Conservation (phyloP, 2,113 vertebrate species). For the Ceuthmochares aereus region DNA sequence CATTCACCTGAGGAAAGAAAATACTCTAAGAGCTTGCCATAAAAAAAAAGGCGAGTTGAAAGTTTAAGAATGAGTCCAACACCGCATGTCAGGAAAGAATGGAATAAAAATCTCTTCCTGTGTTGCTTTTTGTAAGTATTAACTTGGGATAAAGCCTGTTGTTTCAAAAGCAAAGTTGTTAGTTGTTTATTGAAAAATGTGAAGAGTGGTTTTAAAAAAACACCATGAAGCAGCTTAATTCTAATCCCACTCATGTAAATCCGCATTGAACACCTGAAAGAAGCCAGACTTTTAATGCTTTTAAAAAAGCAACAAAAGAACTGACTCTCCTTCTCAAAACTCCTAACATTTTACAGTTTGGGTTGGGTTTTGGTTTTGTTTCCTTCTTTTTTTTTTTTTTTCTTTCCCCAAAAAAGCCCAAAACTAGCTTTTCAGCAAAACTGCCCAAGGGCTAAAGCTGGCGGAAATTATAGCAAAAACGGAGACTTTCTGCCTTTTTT, state of each 20-base stretch:
- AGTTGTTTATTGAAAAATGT: background rate
- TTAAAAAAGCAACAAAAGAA: background rate
- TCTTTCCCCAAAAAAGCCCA: no score
- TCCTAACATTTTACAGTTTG: background rate
- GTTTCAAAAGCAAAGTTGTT: constrained; percentile 10
- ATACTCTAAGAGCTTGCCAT: background rate
- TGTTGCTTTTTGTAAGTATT: background rate
- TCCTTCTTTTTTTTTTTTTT: background rate
- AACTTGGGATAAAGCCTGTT: background rate
- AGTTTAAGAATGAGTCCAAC: background rate
- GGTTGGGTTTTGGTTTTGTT: background rate
- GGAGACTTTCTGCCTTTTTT: background rate
- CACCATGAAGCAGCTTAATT: background rate
- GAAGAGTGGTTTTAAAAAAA: background rate
- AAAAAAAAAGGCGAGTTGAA: background rate
- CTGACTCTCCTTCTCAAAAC: background rate
- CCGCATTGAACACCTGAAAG: background rate
- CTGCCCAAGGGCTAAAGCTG: background rate
- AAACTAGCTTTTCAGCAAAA: background rate
- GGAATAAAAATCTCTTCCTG: background rate
- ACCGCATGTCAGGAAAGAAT: background rate
- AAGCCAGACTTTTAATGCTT: background rate
- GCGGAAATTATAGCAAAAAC: background rate
- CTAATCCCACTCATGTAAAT: background rate
- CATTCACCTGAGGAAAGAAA: background rate